phyloP scores from a whole-genome alignment of 1,140 invertebrate genomes.

The Ceratosolen fusciceps region DNA sequence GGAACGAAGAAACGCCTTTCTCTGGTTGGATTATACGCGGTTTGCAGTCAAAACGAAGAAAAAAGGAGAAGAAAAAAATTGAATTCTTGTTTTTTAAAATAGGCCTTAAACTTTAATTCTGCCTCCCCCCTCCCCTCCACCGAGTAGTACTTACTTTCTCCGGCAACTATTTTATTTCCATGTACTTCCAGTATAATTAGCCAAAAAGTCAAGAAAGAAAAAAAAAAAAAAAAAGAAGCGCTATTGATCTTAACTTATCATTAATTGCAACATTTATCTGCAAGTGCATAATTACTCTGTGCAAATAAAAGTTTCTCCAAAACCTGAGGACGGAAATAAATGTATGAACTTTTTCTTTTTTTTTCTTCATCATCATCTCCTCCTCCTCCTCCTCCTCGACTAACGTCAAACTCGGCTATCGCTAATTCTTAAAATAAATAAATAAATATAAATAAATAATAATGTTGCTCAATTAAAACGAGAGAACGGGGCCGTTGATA shows the following conservation, averaged over 20 bases:
- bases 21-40: background rate
- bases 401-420: too few species aligned
- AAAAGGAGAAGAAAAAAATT: background rate
- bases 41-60: background rate
- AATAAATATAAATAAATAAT: background rate
- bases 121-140: background rate
- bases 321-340: background rate
- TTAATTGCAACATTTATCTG: background rate
- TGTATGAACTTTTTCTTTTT: background rate
- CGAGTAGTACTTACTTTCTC: background rate
- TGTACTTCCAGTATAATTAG: background rate
- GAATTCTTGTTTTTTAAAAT: background rate
- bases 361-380: too few species aligned
- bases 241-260: background rate
- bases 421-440: too few species aligned
- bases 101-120: background rate
- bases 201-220: too few species aligned
- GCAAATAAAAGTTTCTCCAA: background rate
- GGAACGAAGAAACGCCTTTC: constrained; percentile 4
- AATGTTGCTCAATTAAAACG: background rate
- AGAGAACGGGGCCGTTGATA: background rate
- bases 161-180: background rate
- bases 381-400: too few species aligned
- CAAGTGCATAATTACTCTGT: background rate
- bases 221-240: background rate